Percentiles rank a stretch among this genome's conserved stretches.
Conservation (phyloP, 2,888 invertebrate genomes). For the Omphaloscelis lunosa region DNA sequence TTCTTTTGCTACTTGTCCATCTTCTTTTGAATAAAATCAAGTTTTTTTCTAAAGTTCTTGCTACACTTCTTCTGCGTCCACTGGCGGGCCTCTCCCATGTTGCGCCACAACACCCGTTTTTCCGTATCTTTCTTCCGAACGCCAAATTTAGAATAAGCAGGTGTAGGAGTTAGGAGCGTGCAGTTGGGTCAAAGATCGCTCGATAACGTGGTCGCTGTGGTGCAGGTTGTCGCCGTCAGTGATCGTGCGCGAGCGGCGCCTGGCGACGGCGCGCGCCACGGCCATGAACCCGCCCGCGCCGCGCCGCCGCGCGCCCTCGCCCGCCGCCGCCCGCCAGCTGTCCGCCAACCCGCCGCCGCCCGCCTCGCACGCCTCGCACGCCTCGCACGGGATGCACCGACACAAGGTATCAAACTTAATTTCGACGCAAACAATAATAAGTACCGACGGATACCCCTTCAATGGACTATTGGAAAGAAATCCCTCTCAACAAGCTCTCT, state of each 20-base stretch:
- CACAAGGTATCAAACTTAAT: constrained; percentile 64
- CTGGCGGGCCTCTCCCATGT: constrained; percentile 39
- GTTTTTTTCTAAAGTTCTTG: constrained; percentile 47
- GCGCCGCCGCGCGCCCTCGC: constrained; percentile 87
- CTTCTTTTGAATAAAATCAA: constrained; percentile 48
- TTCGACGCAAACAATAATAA: background rate
- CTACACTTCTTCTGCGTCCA: constrained; percentile 55
- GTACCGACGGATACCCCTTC: background rate
- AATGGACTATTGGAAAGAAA: background rate
- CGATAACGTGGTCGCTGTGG: constrained; percentile 11
- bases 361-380: constrained; percentile 70
- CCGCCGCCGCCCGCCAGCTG: constrained; percentile 87
- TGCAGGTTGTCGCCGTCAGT: constrained; percentile 91
- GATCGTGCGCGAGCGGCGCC: constrained; percentile 92
- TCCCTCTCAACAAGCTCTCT: background rate
- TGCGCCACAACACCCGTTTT: constrained; percentile 33
- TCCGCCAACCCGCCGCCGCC: constrained; percentile 91
- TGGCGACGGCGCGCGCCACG: constrained; percentile 92
- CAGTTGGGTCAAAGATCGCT: no score
- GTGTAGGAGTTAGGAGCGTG: background rate
- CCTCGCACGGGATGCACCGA: constrained; percentile 73
- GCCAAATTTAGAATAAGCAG: background rate
- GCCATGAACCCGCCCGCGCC: constrained; percentile 95
- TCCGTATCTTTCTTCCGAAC: background rate
- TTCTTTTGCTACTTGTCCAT: constrained; percentile 48